Percentiles rank a stretch among this genome's conserved stretches.
phyloP scores from a whole-genome alignment of 1,140 invertebrate genomes.

The Cotesia glomerata region DNA sequence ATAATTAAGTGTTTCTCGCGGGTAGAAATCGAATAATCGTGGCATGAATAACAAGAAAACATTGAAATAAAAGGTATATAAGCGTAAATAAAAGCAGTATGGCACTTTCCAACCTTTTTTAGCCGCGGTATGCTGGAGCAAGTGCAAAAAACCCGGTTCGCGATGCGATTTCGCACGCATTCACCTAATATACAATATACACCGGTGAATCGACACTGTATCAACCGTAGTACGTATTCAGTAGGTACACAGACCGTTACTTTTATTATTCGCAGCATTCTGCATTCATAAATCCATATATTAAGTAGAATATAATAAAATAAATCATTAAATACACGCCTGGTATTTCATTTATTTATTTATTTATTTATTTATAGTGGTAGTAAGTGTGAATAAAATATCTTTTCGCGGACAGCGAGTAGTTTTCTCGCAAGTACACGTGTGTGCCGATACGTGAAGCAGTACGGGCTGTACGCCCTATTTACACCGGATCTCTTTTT shows the following conservation, averaged over 20 bases:
- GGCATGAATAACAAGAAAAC: not conserved
- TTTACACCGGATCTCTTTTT: constrained; percentile 32
- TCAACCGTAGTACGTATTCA: no score
- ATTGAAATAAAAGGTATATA: not conserved
- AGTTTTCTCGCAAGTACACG: constrained; percentile 13
- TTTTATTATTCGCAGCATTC: not conserved
- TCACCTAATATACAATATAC: not conserved
- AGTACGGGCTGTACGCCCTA: constrained; percentile 37
- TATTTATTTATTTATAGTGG: no score
- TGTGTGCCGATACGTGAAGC: constrained; percentile 31
- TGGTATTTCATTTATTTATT: no score
- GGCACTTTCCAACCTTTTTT: constrained; percentile 32
- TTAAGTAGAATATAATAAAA: not conserved
- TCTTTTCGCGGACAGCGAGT: constrained; percentile 6
- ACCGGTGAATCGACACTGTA: no score
- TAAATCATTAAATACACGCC: no score
- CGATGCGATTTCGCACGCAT: not conserved
- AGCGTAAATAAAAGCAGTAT: not conserved
- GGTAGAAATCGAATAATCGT: constrained; percentile 18
- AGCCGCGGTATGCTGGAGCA: not conserved
- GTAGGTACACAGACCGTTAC: not conserved
- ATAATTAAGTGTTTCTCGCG: constrained; percentile 20
- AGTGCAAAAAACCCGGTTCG: not conserved
- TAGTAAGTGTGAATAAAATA: not conserved
- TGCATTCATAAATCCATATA: not conserved